Conservation (phyloP, 2,797 vertebrate genomes). For the Premnoplex brunnescens region DNA sequence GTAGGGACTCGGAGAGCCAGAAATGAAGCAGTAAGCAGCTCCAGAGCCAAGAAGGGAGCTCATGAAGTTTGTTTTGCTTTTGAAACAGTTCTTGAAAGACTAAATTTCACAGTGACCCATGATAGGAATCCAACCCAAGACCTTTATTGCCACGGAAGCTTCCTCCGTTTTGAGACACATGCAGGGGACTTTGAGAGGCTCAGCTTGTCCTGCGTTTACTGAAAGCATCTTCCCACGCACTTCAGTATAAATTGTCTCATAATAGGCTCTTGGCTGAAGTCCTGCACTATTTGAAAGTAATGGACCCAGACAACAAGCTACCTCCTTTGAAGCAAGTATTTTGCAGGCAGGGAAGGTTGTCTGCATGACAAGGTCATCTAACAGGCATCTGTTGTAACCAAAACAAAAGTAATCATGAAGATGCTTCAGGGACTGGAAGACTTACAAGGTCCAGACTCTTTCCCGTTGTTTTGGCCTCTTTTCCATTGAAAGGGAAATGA, state of each 20-base stretch:
- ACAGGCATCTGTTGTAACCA: neutral
- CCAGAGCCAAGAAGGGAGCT: neutral
- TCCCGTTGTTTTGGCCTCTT: neutral
- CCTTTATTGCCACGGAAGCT: fast-evolving
- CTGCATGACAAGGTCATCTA: neutral
- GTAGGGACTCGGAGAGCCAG: fast-evolving
- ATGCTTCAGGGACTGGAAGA: neutral
- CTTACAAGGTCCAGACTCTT: neutral
- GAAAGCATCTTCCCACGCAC: neutral
- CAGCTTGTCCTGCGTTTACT: neutral
- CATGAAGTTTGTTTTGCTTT: neutral
- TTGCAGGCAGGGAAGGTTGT: neutral
- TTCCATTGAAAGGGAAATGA: neutral
- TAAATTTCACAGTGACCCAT: neutral
- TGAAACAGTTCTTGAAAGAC: neutral
- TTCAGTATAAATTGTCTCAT: neutral
- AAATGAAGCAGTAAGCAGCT: neutral
- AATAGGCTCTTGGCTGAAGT: neutral
- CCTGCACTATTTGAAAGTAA: neutral
- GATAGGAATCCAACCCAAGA: neutral
- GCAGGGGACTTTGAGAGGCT: neutral
- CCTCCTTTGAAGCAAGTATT: neutral
- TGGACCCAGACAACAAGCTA: neutral
- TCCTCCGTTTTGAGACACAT: neutral
- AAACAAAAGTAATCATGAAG: neutral